phyloP scores from a whole-genome alignment of 2,888 invertebrate genomes.

The Portevinia maculata region DNA sequence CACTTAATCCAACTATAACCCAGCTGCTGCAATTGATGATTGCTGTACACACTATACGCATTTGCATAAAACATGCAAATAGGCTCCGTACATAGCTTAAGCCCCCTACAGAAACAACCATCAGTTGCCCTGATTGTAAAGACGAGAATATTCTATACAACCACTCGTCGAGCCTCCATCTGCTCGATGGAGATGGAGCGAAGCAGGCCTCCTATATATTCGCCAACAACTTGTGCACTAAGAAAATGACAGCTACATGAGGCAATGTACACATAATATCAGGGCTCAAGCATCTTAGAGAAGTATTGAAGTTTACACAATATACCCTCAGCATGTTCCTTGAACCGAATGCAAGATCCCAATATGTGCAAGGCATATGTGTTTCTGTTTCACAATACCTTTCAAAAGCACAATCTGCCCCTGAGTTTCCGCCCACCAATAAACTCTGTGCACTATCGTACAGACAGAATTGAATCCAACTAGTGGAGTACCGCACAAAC shows the following conservation, averaged over 20 bases:
- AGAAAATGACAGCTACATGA: constrained; percentile 72
- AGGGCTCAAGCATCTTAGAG: constrained; percentile 61
- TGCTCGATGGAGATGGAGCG: no score
- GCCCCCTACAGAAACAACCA: constrained; percentile 45
- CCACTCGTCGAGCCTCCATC: no score
- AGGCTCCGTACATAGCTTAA: constrained; percentile 40
- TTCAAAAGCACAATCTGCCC: background rate
- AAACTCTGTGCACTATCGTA: background rate
- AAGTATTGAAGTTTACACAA: constrained; percentile 58
- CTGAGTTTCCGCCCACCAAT: background rate
- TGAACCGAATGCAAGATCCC: constrained; percentile 39
- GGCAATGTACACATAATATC: constrained; percentile 65
- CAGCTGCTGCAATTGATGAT: constrained; percentile 64
- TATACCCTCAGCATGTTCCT: constrained; percentile 62
- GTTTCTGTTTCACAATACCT: constrained; percentile 8
- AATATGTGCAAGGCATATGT: background rate
- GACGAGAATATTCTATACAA: constrained; percentile 36
- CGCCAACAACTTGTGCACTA: constrained; percentile 66
- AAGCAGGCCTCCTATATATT: constrained; percentile 11
- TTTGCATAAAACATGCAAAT: constrained; percentile 71
- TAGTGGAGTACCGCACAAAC: constrained; percentile 45
- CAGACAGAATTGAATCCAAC: constrained; percentile 25
- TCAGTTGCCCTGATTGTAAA: constrained; percentile 60
- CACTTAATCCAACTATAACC: constrained; percentile 70
- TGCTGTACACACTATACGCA: constrained; percentile 59